These are phyloP conservation scores for Syngnathus typhle DNA, from an alignment of 2,113 vertebrate genomes.

Conservation along the genomic window DNA sequence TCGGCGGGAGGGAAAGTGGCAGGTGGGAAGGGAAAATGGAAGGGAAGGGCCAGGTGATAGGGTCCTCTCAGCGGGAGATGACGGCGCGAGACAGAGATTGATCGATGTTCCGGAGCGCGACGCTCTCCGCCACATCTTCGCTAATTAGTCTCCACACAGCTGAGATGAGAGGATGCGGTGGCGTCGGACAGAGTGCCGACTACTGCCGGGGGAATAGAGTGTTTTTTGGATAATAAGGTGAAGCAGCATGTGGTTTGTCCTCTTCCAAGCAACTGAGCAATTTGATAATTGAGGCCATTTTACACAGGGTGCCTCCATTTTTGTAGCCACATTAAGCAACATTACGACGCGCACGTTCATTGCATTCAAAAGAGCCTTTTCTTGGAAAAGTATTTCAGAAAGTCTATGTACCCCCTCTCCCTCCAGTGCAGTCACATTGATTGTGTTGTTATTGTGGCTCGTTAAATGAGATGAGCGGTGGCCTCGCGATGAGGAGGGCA, in stretches of 20 bases:
- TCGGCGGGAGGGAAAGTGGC: constrained; percentile 32
- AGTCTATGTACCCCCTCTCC: neutral
- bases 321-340: neutral
- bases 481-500: neutral
- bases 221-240: neutral
- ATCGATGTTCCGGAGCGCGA: constrained; percentile 66
- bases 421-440: neutral
- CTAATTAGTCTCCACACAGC: constrained; percentile 60
- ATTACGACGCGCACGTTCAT: no score
- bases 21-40: neutral
- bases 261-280: no score
- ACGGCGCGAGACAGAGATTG: constrained; percentile 61
- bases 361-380: no score
- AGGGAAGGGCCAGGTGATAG: constrained; percentile 14
- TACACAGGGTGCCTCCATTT: neutral
- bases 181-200: constrained; percentile 44
- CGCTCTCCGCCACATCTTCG: constrained; percentile 55
- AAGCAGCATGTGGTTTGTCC: neutral
- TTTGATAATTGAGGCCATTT: no score
- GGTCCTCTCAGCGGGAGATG: constrained; percentile 33
- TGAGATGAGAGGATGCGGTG: constrained; percentile 38
- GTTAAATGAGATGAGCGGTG: neutral
- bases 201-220: neutral
- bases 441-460: constrained; percentile 2
- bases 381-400: neutral